These are phyloP conservation scores for Phenganax marumi DNA, from an alignment of 92 coral and sea anemone genomes.

Conservation along the genomic window DNA sequence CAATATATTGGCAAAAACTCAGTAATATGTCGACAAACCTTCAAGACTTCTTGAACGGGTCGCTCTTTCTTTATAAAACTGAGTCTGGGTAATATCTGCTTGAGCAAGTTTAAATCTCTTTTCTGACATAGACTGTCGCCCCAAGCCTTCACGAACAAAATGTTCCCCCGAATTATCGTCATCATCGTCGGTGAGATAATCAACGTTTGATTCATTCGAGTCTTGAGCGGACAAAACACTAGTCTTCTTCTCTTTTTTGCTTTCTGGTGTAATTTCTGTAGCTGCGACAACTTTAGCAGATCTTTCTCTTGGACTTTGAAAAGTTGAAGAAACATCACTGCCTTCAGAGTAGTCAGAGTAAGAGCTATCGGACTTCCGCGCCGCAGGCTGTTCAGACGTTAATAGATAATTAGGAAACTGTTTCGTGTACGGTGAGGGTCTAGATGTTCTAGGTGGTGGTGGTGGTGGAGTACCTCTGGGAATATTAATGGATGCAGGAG, in stretches of 20 bases:
- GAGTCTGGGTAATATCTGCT: conserved; percentile 82
- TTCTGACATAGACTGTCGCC: conserved; percentile 97
- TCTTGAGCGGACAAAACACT: conserved; percentile 2
- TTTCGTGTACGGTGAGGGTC: conserved; percentile 47
- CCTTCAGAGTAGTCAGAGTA: conserved; percentile 31
- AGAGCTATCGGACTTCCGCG: conserved; percentile 18
- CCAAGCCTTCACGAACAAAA: conserved; percentile 85
- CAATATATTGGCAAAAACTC: neutral
- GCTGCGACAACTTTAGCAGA: conserved; percentile 37
- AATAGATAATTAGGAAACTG: conserved; percentile 38
- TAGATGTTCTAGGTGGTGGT: conserved; percentile 75
- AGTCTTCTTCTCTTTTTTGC: neutral
- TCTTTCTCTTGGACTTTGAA: conserved; percentile 28
- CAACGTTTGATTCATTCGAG: conserved; percentile 6
- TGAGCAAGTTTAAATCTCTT: conserved; percentile 77
- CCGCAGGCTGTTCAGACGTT: neutral
- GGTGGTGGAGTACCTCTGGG: conserved; percentile 70
- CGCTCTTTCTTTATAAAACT: conserved; percentile 69
- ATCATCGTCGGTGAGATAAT: conserved; percentile 18
- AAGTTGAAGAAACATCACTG: conserved; percentile 27
- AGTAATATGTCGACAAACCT: conserved; percentile 22
- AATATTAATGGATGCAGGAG: conserved; percentile 39
- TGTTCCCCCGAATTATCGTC: conserved; percentile 56
- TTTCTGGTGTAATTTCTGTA: conserved; percentile 24
- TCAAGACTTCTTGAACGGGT: conserved; percentile 59